These are phyloP conservation scores for Holcopasites calliopsidis DNA, from an alignment of 1,140 invertebrate genomes.

Conservation along the genomic window DNA sequence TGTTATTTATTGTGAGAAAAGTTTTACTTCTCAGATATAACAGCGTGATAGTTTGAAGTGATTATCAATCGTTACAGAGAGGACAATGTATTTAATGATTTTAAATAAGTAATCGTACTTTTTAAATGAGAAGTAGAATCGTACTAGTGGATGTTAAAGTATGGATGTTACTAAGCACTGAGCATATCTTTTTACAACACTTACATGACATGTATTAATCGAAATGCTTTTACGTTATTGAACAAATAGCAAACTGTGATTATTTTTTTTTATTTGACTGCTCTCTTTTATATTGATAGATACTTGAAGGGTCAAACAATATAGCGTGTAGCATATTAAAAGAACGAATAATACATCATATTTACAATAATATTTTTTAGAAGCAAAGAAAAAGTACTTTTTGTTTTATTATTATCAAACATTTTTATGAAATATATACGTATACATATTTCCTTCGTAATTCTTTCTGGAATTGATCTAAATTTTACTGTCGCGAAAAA, in stretches of 20 bases:
- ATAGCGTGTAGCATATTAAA: neutral
- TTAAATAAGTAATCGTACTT: slow-evolving; percentile 1
- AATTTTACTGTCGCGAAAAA: neutral
- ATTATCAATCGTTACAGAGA: slow-evolving; percentile 1
- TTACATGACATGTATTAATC: slow-evolving; percentile 20
- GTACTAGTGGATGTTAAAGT: neutral
- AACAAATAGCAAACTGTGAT: slow-evolving; percentile 13
- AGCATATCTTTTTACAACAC: slow-evolving; percentile 41
- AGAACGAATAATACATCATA: too few relatives aligned
- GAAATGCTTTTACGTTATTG: neutral
- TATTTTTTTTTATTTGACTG: slow-evolving; percentile 22
- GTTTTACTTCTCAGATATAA: too few relatives aligned
- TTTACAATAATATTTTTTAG: neutral
- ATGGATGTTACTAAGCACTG: slow-evolving; percentile 9
- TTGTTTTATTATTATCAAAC: neutral
- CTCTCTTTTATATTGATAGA: slow-evolving; percentile 11
- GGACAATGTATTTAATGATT: neutral
- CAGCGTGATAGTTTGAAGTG: neutral
- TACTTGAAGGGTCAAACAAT: slow-evolving; percentile 6
- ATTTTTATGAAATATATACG: neutral
- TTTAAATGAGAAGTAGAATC: neutral
- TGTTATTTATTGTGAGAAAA: too few relatives aligned
- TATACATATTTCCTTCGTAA: neutral
- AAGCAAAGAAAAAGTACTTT: too few relatives aligned
- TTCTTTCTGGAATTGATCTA: neutral